A percentile compares a stretch with the other conserved stretches of the same genome.
phyloP scores from a whole-genome alignment of 2,797 vertebrate species.

The Muscicapa comitata region DNA sequence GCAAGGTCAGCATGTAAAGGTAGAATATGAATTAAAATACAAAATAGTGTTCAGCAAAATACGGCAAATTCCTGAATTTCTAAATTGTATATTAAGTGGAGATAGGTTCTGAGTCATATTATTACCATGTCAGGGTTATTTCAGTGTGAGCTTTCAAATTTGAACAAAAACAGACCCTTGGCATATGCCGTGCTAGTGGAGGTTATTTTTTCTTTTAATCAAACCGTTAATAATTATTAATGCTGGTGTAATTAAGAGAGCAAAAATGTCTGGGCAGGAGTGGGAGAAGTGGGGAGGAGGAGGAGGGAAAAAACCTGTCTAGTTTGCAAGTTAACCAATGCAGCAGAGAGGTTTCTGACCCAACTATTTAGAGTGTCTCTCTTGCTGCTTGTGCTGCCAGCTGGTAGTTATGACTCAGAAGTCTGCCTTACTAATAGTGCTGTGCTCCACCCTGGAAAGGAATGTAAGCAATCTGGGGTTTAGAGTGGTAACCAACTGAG shows the following conservation, averaged over 20 bases:
- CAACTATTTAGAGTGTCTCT: background rate
- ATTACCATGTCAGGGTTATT: background rate
- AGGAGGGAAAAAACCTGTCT: background rate
- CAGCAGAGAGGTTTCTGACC: background rate
- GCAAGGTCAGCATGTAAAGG: background rate
- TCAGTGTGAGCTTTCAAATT: background rate
- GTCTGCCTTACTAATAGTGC: background rate
- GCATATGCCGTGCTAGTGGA: background rate
- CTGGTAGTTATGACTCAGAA: constrained; percentile 29
- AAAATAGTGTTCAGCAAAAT: background rate
- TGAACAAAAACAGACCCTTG: background rate
- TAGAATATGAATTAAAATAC: background rate
- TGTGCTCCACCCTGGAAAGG: constrained; percentile 36
- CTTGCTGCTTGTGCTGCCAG: background rate
- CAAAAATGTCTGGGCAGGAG: background rate
- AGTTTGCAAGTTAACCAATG: background rate
- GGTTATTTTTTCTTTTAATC: background rate
- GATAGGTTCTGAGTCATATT: background rate
- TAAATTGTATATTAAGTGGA: background rate
- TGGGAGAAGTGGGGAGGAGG: background rate
- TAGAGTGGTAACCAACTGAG: background rate
- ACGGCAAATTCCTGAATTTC: background rate
- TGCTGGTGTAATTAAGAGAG: background rate
- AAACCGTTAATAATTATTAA: background rate
- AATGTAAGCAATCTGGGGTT: background rate